Base-by-base conservation (phyloP, 2,797 vertebrate genomes). In the Carduelis carduelis region DNA sequence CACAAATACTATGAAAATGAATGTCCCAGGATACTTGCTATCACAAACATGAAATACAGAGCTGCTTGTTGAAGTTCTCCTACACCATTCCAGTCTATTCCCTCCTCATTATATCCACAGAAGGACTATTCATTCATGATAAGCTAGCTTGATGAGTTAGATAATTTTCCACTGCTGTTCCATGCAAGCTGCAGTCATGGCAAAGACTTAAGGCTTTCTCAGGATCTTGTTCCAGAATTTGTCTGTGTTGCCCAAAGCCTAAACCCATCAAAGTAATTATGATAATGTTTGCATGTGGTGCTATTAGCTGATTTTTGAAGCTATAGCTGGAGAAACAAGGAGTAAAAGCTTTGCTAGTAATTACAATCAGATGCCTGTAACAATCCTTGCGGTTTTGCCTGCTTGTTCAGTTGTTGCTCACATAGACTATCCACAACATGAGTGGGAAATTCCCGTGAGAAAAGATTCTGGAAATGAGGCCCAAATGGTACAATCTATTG, bases 101-200 rank as follows among this genome's bases (percentile, higher is more conserved):
- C 43, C 72, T 92, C 75, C 86, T 93, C 90, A 76, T 89, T 49
- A 55, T 65, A 63, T 21, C 52, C 92, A 96, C 83, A 94, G 95
- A 97, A 96, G 86, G 52, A 83, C 71, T 60, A 93, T 87, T 97
- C 89, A 96, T 94, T 93, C 85, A 83, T 66, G 53, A 28, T 72
- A 78, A 95, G 72, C 41, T 64, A 24, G 90, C 61, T 87, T 77
- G 60, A 89, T 78, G 79, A 90, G 47, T 77, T 47, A 89, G 92
- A 87, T 76, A 44, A 64, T 75, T 94, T 88, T 94, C 83, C 69
- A 56, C 57, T 2, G 3, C 65, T 57, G 56, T 57, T 63, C n/a
- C 78, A 90, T 74, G 64, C 49, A 82, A 89, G 93, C 34, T 87
- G 83, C 76, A 83, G 87, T 59, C 77, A 79, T 0, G 1, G 52